Evolutionary conservation across 2,797 vertebrate genomes (phyloP).

Genomic region (Diplodus puntazzo): DNA sequence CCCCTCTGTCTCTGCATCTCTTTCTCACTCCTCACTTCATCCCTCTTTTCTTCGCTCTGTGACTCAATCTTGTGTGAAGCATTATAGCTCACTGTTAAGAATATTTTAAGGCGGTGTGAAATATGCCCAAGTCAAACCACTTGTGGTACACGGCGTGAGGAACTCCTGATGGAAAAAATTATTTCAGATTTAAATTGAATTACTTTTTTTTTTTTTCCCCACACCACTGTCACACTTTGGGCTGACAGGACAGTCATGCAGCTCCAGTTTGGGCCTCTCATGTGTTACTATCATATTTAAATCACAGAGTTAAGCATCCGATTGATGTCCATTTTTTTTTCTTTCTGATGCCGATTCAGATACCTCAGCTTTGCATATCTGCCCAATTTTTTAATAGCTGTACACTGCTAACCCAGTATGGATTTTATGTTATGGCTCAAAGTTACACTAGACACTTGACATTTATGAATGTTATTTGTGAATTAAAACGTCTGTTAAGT

Average conservation of each 20-base stretch:
- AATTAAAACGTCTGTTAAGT: too few species aligned
- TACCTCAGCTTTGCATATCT: too few species aligned
- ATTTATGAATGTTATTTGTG: too few species aligned
- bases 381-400: too few species aligned
- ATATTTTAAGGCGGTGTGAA: constrained; percentile 80
- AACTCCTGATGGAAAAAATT: constrained; percentile 49
- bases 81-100: constrained; percentile 81
- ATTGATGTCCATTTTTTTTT: too few species aligned
- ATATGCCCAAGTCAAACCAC: constrained; percentile 63
- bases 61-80: constrained; percentile 86
- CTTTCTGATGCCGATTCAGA: too few species aligned
- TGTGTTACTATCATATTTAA: background rate
- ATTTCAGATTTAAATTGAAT: constrained; percentile 35
- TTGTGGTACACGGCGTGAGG: constrained; percentile 47
- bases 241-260: constrained; percentile 2
- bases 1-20: constrained; percentile 64
- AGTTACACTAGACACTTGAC: too few species aligned
- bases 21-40: constrained; percentile 64
- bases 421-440: too few species aligned
- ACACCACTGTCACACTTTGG: constrained; percentile 3
- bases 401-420: too few species aligned
- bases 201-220: background rate
- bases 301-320: background rate
- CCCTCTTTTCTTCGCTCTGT: constrained; percentile 61
- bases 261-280: background rate